Evolutionary conservation across 2,113 vertebrate genomes (phyloP), one percentile per base, ranked within the genome.

Genomic region (Cariama cristata): DNA sequence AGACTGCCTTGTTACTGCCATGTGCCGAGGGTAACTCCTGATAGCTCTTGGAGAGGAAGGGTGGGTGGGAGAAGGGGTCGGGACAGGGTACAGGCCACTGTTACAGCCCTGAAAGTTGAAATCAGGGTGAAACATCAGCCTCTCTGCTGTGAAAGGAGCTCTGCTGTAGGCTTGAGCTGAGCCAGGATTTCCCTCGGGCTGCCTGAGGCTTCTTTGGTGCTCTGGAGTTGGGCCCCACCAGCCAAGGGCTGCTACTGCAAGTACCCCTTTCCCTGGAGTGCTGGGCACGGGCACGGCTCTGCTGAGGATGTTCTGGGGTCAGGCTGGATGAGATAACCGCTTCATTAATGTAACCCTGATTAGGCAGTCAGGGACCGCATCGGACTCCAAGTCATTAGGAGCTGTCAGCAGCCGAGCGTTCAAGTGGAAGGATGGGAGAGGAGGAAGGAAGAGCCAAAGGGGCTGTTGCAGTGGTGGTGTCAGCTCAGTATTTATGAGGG

Each of bases 381-480:
- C 21, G 0, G 88, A 96, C 87, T 92, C 86, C 87, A 90, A 96
- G 94, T 92, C 93, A 92, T 97, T 96, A 96, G 93, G 79, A 96
- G 74, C 97, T 97, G 96, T 95, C 97, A 91, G 95, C 95, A 96
- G 82, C 94, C 19, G 1, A 95, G 95, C 86, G 0, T 94, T 97
- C 94, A 94, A 90, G 91, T 96, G 96, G 86, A 84, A 87, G 94
- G 79, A 87, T 93, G 92, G 71, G 66, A 94, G 91, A 95, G 17
- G 72, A 88, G 88, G 90, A 90, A 94, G 96, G 76, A 86, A 86
- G 91, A 97, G 97, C 97, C 96, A 88, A 94, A 93, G 96, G 95
- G 93, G 68, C 96, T 86, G 38, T 88, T 58, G 76, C 91, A 79
- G 60, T 62, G 77, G 76, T 64, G 63, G 87, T 96, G 97, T 91